Base-by-base conservation (phyloP, 2,113 vertebrate species). In the Triplophysa dalaica region DNA sequence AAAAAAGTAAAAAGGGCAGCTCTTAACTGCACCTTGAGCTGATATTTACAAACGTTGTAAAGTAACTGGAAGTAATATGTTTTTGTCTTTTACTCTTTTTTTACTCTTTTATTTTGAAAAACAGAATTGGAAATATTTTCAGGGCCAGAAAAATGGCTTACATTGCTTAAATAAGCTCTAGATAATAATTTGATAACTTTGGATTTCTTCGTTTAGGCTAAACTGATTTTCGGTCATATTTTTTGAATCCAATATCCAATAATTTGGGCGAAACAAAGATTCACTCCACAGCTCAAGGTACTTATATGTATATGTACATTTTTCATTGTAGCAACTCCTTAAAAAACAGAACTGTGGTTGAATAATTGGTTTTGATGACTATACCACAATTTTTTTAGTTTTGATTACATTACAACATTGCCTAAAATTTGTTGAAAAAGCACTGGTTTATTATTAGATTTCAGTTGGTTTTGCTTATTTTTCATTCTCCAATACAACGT, bases 31-130 rank as follows among this genome's bases (percentile, higher is more conserved):
- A 72, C 33, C 21, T 75, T 26, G 50, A 62, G 17, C 38, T 78
- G 38, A 12, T 60, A 7, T 17, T 54, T 81, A 61, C 52, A 56
- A 38, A 56, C 19, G n/a, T n/a, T 13, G 16, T 21, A 72, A 64
- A 21, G 2, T 45, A 82, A 77, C 80, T 82, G 80, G 75, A 82
- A 82, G 72, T 67, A 72, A 38, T n/a, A 17, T 56, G 12, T 21
- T n/a, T 6, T 38, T 17, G 16, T 56, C 11, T 29, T 54, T 52
- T 65, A 7, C 52, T 54, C 17, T 19, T 68, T 2, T 1, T 48
- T 48, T 65, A 12, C 52, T 54, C 17, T 19, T 68, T 2, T 1
- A 22, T 48, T 9, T 9, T 26, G 3, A 10, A 69, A 14, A 48
- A 45, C 21, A 10, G 8, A 69, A 8, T 50, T 8, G 9, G n/a